Base-by-base conservation (phyloP, 2,797 vertebrate genomes). In the Anableps anableps region DNA sequence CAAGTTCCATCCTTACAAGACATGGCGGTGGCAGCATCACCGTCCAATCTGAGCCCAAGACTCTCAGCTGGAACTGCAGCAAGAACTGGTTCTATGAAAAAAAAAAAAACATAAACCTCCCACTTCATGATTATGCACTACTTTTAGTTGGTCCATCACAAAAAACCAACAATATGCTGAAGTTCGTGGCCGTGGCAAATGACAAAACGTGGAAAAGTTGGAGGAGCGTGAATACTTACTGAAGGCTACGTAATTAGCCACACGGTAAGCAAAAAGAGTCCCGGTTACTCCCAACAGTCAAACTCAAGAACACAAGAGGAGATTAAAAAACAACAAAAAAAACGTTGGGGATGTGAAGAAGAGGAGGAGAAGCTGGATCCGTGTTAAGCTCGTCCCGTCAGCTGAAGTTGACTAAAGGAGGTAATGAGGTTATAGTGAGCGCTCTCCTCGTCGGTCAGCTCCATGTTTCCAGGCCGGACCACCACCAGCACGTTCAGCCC, bases 391-490 rank as follows among this genome's bases (percentile, higher is more conserved):
- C 94, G 95, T 5, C 96, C 92, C 0, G 91, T 94, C 89, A 96
- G 88, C 86, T 94, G 93, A 16, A 99, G 95, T 85, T 99, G 97
- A 1, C 88, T 95, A 92, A 99, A 99, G 88, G 97, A 97, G 0
- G 97, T 96, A 80, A 98, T 93, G 89, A 98, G 95, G 86, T 86
- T 96, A 83, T 97, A 99, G 82, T 96, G 96, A 0, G 94, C 95
- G 55, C 96, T 96, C 90, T 99, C 98, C 11, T 99, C 98, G 0
- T 99, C 98, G 0, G 97, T 99, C 84, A 99, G 89, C 83, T 98
- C 97, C 41, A 96, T 96, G 3, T 99, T 99, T 58, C 98, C 98
- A 0, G 98, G 97, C 75, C 98, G 91, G 79, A 97, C 95, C 81
- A 99, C 98, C 88, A 99, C 88, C 21, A 96, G 96, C 62, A 98